Base-by-base conservation (phyloP, 2,888 invertebrate genomes). In the Cotesia congregata region DNA sequence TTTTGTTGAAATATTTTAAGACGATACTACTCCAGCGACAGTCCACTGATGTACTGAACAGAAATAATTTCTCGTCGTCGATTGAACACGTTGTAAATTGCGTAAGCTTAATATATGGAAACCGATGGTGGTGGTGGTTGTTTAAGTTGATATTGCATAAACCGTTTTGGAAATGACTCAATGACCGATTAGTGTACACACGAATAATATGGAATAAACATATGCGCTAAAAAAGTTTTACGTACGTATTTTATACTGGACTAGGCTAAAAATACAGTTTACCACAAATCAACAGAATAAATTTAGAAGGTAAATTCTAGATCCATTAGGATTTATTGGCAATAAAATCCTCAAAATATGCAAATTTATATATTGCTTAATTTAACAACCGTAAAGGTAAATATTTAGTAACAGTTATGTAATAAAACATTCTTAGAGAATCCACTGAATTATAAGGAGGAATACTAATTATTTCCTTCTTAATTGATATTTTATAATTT, bases 41-140 rank as follows among this genome's bases (percentile, higher is more conserved):
- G 71, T 73, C 73, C 9, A 65, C 65, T 64, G 77, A 73, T 64
- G 70, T 40, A 77, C 73, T 77, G 70, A 77, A 64, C 59, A 60
- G 41, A 17, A 39, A 41, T 38, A 65, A 65, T 72, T 65, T 40
- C 38, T 73, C 64, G 20, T 69, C 50, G 64, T 50, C 38, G 41
- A 50, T 30, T 50, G 50, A 62, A 62, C 64, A 59, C 65, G 69
- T 65, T 64, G 62, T 17, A 17, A 70, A 70, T 77, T 77, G 71
- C 77, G 71, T 74, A 74, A 77, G 61, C 40, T 61, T 74, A 77
- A 77, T 74, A 74, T 77, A 77, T 77, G 77, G 72, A 64, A 15
- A 69, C 69, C 69, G 73, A 70, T 75, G 69, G 17, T 65, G 50
- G 17, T 65, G 50, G 50, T 59, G 64, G 76, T 65, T 67, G 9